A percentile compares a stretch with the other conserved stretches of the same genome.
Conservation (phyloP, 2,888 invertebrate species). For the Microctonus hyperodae region DNA sequence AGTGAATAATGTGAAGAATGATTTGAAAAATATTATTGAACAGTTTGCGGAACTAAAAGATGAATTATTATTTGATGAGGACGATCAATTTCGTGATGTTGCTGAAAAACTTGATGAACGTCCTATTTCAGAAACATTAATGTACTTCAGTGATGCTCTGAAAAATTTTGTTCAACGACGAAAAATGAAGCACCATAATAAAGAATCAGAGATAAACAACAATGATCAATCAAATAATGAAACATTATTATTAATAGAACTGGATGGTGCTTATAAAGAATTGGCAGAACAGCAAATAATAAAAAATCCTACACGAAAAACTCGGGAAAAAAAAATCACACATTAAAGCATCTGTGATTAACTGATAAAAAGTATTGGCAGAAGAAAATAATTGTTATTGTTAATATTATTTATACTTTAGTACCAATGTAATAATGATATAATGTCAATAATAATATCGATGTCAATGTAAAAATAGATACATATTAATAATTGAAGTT, state of each 20-base stretch:
- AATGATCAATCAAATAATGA: not conserved
- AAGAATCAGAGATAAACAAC: not conserved
- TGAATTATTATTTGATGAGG: slow-evolving; percentile 54
- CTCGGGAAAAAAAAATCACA: not conserved
- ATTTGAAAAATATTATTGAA: slow-evolving; percentile 56
- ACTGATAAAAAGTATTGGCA: not conserved
- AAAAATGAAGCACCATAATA: slow-evolving; percentile 32
- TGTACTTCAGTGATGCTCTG: slow-evolving; percentile 56
- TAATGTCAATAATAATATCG: not conserved
- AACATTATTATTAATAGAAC: not conserved
- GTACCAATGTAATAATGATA: not conserved
- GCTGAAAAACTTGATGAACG: slow-evolving; percentile 50
- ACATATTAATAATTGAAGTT: not conserved
- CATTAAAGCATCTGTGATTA: not conserved
- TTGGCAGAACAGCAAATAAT: not conserved
- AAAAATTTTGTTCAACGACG: slow-evolving; percentile 53
- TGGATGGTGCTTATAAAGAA: not conserved
- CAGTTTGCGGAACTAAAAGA: slow-evolving; percentile 56
- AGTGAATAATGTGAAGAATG: slow-evolving; percentile 52
- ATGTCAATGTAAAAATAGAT: too few species aligned
- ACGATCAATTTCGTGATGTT: slow-evolving; percentile 54
- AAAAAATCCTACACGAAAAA: not conserved
- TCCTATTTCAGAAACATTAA: slow-evolving; percentile 56
- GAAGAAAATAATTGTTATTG: not conserved
- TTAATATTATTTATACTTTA: not conserved